phyloP scores from a whole-genome alignment of 1,140 invertebrate species.

The Diplogasteroides magnus region DNA sequence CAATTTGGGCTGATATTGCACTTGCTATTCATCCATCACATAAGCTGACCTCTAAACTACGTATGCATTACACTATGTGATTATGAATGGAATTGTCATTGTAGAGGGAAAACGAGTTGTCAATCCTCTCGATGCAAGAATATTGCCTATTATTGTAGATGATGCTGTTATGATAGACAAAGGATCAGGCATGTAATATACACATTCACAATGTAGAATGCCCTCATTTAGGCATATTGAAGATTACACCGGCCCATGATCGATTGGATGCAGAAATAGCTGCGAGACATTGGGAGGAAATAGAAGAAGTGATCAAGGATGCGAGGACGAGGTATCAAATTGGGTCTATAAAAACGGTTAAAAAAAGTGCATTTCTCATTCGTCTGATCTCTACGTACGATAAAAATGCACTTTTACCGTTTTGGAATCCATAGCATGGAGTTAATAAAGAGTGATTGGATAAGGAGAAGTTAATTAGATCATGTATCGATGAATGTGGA shows the following conservation, averaged over 20 bases:
- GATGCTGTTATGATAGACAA: constrained; percentile 67
- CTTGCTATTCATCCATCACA: constrained; percentile 81
- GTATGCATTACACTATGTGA: too few species aligned
- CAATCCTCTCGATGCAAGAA: constrained; percentile 75
- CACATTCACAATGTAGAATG: too few species aligned
- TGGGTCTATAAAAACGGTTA: too few species aligned
- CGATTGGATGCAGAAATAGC: constrained; percentile 90
- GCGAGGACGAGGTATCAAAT: constrained; percentile 61
- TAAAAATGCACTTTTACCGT: too few species aligned
- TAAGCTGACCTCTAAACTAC: too few species aligned
- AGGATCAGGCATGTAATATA: constrained; percentile 61
- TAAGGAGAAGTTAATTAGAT: constrained; percentile 52
- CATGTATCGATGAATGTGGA: constrained; percentile 84
- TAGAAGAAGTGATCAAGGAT: constrained; percentile 60
- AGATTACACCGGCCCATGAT: constrained; percentile 96
- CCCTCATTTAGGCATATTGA: constrained; percentile 69
- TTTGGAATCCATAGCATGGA: background rate
- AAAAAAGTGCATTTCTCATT: background rate
- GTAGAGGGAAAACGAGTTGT: constrained; percentile 75
- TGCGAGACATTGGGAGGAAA: constrained; percentile 67
- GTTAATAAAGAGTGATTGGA: background rate
- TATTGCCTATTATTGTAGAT: constrained; percentile 79
- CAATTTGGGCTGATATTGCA: constrained; percentile 91
- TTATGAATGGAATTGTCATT: too few species aligned
- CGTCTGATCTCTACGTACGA: background rate